Conservation (phyloP, 2,113 vertebrate genomes). For the Anarhynchus alexandrinus region DNA sequence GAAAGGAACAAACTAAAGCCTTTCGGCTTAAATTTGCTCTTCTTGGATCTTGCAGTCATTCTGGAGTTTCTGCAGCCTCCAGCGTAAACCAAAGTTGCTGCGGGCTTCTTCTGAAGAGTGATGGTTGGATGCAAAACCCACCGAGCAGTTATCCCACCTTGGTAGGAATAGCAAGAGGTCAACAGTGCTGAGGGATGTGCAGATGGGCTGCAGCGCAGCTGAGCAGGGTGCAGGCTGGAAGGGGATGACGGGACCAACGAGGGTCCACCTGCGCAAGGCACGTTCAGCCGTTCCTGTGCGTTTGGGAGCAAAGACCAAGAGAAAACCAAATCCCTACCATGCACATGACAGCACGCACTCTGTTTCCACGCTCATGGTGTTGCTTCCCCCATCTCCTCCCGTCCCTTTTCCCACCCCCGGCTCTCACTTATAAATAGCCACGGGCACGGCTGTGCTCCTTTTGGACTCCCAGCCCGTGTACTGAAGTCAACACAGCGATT, state of each 20-base stretch:
- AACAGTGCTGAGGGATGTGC: accelerated
- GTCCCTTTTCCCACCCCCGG: accelerated
- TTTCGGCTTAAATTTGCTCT: neutral
- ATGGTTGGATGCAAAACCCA: neutral
- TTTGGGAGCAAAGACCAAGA: neutral
- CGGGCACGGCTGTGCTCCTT: accelerated
- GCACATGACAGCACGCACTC: accelerated
- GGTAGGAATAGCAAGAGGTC: neutral
- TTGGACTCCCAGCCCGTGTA: neutral
- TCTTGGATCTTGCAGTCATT: neutral
- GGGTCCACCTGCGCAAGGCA: accelerated
- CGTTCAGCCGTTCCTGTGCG: neutral
- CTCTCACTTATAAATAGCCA: neutral
- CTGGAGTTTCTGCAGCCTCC: neutral
- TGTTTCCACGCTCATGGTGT: accelerated
- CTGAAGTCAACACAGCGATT: neutral
- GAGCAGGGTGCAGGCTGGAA: neutral
- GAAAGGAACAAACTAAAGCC: neutral
- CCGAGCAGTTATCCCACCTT: accelerated
- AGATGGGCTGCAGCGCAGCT: neutral
- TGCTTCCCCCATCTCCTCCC: neutral
- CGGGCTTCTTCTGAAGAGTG: accelerated
- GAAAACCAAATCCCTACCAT: neutral
- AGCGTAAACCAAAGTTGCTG: neutral
- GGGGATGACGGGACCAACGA: accelerated